Evolutionary conservation across 64 coral and sea anemone species (phyloP), one percentile per base, ranked within the genome.

Genomic region (Actinia equina): DNA sequence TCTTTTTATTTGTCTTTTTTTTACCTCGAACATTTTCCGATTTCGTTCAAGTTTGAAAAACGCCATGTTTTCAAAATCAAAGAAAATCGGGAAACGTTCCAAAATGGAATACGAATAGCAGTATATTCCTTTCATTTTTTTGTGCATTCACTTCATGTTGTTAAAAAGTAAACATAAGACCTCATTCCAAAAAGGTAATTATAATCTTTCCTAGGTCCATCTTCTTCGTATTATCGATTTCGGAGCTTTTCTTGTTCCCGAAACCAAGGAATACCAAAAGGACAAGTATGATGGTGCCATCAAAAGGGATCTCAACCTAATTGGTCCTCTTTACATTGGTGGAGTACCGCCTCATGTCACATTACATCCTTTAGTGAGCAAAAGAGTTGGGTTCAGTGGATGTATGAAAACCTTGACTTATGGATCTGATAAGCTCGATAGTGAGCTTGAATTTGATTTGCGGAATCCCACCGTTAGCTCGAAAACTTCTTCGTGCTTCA

Each of bases 231-330:
- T 83, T 14, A 37, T 44, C 8, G 54, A 89, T 44, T 92, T 95
- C 82, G 94, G 94, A 20, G 55, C 84, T 16, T 76, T 96, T 5
- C 56, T 92, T 44, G 59, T 93, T 17, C 80, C 62, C 44, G 3
- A 43, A 41, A 65, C 70, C 15, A 85, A 76, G 7, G 94, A 95
- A 25, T 95, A 95, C 84, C 87, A 60, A 20, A 95, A 95, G 52
- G 37, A 59, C 5, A 16, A n/a, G 44, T 54, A 82, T 30, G n/a
- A 84, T 3, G 60, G 45, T 2, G 57, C 65, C 0, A 43, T 43
- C 11, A n/a, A 20, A 12, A 7, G 84, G 7, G 70, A 81, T 8
- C 61, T 95, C 55, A 89, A 92, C 45, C 58, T 95, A 7, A 88
- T 30, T 70, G 71, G 83, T 10, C 84, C 65, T 43, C 46, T 95